Evolutionary conservation across 2,113 vertebrate species (phyloP), one percentile per base, ranked within the genome.

Genomic region (Bubo scandiacus): DNA sequence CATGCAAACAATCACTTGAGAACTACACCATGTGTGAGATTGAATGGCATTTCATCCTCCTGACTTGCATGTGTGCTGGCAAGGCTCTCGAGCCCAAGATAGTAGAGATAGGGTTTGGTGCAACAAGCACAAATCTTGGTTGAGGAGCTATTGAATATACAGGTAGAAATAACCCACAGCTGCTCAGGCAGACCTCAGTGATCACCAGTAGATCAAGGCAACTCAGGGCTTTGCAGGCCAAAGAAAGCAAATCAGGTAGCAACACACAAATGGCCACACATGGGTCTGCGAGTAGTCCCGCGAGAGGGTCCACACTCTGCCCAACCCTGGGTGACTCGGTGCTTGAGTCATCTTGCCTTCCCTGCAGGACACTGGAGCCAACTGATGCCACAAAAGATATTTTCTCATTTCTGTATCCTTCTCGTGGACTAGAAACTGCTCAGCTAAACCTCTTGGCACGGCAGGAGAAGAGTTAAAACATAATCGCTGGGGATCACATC

Each of bases 221-320:
- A 14, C 29, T 4, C 32, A 9, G 3, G 30, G 40, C 4, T 81
- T 86, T 54, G 27, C 4, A 61, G n/a, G 19, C 15, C 32, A 34
- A 47, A 87, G 80, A 29, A 40, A 78, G 74, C 4, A 72, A 77
- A 61, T 4, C 11, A 32, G 22, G 27, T 5, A 52, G 27, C 6
- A 84, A 32, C 6, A 36, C 61, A 59, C 10, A 58, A 13, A 3
- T 0, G 3, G 54, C 14, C 47, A 34, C 0, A 0, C 0, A 15
- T 5, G 7, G 57, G 20, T 5, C 47, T n/a, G 29, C 0, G 4
- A 73, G 18, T 3, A 18, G 40, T 4, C 34, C 62, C 3, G 1
- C 20, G 29, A 54, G 52, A 51, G 9, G 5, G 4, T 55, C 16
- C 66, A 9, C 12, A 5, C 3, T 26, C 42, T 58, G 22, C 43